Evolutionary conservation across 2,797 vertebrate genomes (phyloP), one percentile per base, ranked within the genome.

Genomic region (Poecilia picta): DNA sequence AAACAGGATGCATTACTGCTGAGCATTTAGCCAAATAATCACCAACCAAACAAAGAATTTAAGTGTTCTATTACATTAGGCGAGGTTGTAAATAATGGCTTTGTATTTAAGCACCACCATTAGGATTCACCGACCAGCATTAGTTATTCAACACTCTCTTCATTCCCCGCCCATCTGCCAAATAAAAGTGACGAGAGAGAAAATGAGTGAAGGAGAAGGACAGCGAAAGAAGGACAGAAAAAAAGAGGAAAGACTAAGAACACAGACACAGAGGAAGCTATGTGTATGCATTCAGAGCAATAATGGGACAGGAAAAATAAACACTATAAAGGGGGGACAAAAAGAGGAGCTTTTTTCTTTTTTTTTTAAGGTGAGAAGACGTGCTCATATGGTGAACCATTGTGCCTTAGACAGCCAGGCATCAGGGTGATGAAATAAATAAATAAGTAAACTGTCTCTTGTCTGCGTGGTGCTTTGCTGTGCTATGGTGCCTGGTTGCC

Each of bases 351-450:
- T 51, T 53, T 53, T 47, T 15, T 15, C 1, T 39, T 39, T 46
- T 49, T 88, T 81, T 73, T 78, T 86, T 84, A 78, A 88, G 88
- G 92, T 84, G 87, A 91, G 87, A 93, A 89, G 89, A 92, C 78
- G 83, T 83, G 88, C 84, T 87, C 88, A 81, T 91, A 85, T 89
- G 77, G 88, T 81, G 85, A 89, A 88, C 90, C 91, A 89, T 94
- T 94, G 93, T 95, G 92, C 89, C 84, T 90, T 91, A 91, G 90
- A 87, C 92, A 92, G 92, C 76, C 85, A 88, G 90, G 91, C 92
- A 91, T 91, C 91, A 88, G 92, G 91, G 92, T 94, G 94, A 95
- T 90, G 93, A 96, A 96, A 96, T 96, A 96, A 95, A 96, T 95
- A 94, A 95, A 96, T 95, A 94, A 95, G 93, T 90, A 94, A 93